Conservation (phyloP, 2,888 invertebrate species). For the Autographa pulchrina region DNA sequence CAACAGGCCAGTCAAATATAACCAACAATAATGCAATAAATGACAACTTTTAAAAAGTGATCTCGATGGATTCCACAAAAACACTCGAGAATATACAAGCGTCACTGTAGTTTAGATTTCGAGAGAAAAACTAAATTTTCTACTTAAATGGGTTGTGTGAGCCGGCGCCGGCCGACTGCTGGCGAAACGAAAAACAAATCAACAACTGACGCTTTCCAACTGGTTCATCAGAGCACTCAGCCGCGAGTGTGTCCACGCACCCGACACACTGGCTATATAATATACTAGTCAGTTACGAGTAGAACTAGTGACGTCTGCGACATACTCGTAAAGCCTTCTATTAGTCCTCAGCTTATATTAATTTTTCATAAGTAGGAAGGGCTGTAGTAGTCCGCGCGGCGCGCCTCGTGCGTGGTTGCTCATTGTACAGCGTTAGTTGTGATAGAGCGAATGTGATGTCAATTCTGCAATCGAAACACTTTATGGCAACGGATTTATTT, state of each 20-base stretch:
- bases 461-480: background rate
- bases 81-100: constrained; percentile 14
- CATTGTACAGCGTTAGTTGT: no score
- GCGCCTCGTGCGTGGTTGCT: no score
- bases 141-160: constrained; percentile 14
- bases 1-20: no score
- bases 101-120: constrained; percentile 21
- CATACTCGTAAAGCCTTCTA: background rate
- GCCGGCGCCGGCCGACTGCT: background rate
- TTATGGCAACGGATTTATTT: background rate
- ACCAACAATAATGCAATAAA: background rate
- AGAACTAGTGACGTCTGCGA: background rate
- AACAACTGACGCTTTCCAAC: background rate
- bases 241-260: background rate
- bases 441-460: background rate
- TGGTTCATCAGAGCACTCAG: background rate
- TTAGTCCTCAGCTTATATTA: background rate
- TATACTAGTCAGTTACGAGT: background rate
- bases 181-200: constrained; percentile 16
- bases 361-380: background rate
- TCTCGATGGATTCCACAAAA: background rate
- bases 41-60: background rate
- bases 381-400: background rate
- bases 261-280: background rate
- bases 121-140: constrained; percentile 37